These are phyloP conservation scores for Drosophila buzzatii DNA, from an alignment of 2,888 invertebrate genomes.

Conservation along the genomic window DNA sequence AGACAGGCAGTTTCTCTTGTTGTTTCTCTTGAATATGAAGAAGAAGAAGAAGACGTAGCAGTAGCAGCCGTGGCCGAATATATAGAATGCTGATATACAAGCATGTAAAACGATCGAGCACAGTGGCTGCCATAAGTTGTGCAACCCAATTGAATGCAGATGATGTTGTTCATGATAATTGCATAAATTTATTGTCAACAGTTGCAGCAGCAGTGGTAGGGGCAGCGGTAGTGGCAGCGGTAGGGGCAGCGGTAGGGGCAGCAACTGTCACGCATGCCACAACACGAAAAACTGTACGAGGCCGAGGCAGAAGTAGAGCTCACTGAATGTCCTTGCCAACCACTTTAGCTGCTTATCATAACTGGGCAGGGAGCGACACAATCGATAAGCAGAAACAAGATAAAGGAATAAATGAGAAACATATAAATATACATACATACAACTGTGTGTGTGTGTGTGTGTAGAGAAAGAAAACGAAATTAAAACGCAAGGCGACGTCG, in stretches of 20 bases:
- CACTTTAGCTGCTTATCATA: conserved; percentile 42
- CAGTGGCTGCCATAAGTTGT: conserved; percentile 45
- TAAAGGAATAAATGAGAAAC: conserved; percentile 43
- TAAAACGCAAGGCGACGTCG: conserved; percentile 62
- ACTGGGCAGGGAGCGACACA: conserved; percentile 9
- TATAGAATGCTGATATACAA: background rate
- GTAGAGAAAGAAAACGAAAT: conserved; percentile 72
- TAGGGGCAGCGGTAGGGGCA: conserved; percentile 41
- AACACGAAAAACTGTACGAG: conserved; percentile 3
- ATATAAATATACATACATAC: too few species aligned
- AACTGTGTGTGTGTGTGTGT: conserved; percentile 27
- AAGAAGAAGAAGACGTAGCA: background rate
- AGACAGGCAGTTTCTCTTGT: conserved; percentile 57
- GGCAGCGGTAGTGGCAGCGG: conserved; percentile 37
- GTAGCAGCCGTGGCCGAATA: background rate
- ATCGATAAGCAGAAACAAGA: conserved; percentile 18
- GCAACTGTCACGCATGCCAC: conserved; percentile 65
- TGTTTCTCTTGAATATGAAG: conserved; percentile 21
- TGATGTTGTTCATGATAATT: conserved; percentile 48
- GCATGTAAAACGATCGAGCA: conserved; percentile 9
- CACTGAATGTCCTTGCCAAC: conserved; percentile 44
- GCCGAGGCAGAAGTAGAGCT: background rate
- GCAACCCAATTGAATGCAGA: conserved; percentile 35
- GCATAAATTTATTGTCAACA: conserved; percentile 71
- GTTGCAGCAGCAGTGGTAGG: conserved; percentile 38